Conservation (phyloP, 2,888 invertebrate genomes). For the Phaonia tiefii region DNA sequence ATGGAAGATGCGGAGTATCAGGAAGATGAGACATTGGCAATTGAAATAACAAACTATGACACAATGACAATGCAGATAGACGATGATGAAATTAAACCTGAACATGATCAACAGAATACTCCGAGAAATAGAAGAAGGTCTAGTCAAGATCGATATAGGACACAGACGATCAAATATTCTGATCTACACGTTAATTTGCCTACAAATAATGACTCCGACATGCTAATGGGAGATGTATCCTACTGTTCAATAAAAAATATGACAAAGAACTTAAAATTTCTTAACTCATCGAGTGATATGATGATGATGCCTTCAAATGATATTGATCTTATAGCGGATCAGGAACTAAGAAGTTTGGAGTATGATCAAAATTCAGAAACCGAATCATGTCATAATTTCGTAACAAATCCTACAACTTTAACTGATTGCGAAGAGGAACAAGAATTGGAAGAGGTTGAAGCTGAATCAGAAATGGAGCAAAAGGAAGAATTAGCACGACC, state of each 20-base stretch:
- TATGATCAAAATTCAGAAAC: conserved; percentile 83
- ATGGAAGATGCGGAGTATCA: conserved; percentile 55
- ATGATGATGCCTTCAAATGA: conserved; percentile 70
- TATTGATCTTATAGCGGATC: conserved; percentile 70
- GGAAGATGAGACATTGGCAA: conserved; percentile 76
- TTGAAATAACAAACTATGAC: conserved; percentile 74
- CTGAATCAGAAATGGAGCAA: not conserved
- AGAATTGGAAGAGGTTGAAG: conserved; percentile 44
- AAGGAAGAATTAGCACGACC: conserved; percentile 54
- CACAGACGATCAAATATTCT: conserved; percentile 83
- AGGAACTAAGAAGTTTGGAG: conserved; percentile 81
- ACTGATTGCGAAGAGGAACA: conserved; percentile 51
- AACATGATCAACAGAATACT: conserved; percentile 39
- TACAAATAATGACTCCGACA: conserved; percentile 68
- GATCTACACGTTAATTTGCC: conserved; percentile 44
- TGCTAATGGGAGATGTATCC: conserved; percentile 72
- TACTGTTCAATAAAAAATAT: conserved; percentile 74
- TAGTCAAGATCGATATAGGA: conserved; percentile 86
- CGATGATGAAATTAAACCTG: not conserved
- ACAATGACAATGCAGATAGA: conserved; percentile 23
- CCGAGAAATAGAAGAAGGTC: conserved; percentile 70
- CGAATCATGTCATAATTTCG: conserved; percentile 80
- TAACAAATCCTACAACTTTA: conserved; percentile 68
- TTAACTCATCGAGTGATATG: conserved; percentile 66
- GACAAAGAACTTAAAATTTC: conserved; percentile 77